Percentiles rank a stretch among this genome's conserved stretches.
Conservation (phyloP, 1,140 invertebrate genomes). For the Phocides pigmalion region DNA sequence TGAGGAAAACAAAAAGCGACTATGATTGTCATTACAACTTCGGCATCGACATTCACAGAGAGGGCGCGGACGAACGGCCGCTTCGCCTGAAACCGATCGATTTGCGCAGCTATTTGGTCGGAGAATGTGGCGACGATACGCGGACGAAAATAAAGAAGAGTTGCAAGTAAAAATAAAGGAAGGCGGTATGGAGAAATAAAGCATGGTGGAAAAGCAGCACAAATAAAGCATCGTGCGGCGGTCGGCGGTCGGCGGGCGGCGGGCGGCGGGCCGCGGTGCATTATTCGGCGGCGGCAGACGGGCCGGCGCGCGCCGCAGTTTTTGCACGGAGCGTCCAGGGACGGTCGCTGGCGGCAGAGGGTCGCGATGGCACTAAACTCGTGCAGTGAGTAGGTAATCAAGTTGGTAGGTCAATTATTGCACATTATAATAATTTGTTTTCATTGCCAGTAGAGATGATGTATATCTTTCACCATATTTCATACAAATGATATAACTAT, state of each 20-base stretch:
- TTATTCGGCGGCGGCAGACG: constrained; percentile 27
- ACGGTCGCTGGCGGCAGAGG: neutral
- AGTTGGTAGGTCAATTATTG: no score
- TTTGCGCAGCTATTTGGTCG: constrained; percentile 31
- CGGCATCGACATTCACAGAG: constrained; percentile 7
- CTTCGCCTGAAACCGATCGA: constrained; percentile 19
- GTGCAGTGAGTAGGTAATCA: no score
- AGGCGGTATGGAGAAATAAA: constrained; percentile 11
- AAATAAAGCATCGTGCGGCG: constrained; percentile 7
- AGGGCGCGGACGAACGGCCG: constrained; percentile 3
- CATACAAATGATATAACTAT: no score
- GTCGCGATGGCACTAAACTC: neutral
- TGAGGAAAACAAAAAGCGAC: constrained; percentile 9
- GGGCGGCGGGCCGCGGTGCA: neutral
- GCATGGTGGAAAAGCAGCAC: neutral
- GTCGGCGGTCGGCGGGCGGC: neutral
- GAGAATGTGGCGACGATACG: constrained; percentile 23
- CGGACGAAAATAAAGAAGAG: constrained; percentile 23
- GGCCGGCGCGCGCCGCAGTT: constrained; percentile 27
- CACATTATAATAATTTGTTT: no score
- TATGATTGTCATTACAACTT: constrained; percentile 4
- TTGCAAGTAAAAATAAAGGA: constrained; percentile 18
- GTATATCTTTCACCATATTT: no score
- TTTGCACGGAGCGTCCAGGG: constrained; percentile 9
- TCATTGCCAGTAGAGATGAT: no score